These are phyloP conservation scores for Heliconius aoede DNA, from an alignment of 2,888 invertebrate species.

Conservation along the genomic window DNA sequence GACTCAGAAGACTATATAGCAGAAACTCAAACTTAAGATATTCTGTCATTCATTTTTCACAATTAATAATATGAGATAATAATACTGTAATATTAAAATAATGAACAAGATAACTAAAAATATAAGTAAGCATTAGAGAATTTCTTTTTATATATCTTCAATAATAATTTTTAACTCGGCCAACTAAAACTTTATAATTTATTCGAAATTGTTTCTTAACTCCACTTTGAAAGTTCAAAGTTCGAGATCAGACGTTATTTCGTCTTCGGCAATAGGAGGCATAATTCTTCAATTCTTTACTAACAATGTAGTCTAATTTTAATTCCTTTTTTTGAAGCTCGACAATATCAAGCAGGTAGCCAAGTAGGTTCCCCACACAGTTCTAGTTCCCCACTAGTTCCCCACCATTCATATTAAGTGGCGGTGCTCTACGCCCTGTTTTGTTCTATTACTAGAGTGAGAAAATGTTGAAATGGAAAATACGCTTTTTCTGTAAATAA, in stretches of 20 bases:
- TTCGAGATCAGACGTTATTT: conserved; percentile 28
- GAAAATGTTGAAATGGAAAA: too few relatives aligned
- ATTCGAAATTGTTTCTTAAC: conserved; percentile 33
- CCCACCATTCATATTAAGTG: neutral
- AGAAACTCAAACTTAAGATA: too few relatives aligned
- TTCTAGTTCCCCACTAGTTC: too few relatives aligned
- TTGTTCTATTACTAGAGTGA: too few relatives aligned
- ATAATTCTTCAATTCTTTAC: conserved; percentile 11
- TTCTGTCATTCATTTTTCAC: too few relatives aligned
- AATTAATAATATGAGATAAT: neutral
- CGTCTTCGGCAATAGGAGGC: conserved; percentile 16
- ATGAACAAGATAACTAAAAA: conserved; percentile 5
- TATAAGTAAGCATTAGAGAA: neutral
- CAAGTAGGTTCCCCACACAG: too few relatives aligned
- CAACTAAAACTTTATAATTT: conserved; percentile 38
- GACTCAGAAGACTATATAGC: too few relatives aligned
- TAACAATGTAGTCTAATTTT: neutral
- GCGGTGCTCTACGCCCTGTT: too few relatives aligned
- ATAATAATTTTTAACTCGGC: conserved; percentile 20
- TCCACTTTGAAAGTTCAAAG: conserved; percentile 25
- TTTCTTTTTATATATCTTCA: conserved; percentile 28
- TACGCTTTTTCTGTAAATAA: too few relatives aligned
- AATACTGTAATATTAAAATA: neutral
- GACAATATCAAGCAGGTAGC: neutral
- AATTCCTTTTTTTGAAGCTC: neutral